A percentile compares a stretch with the other conserved stretches of the same genome.
These are phyloP conservation scores for Xanthia icteritia DNA, from an alignment of 2,888 invertebrate species.

Conservation along the genomic window DNA sequence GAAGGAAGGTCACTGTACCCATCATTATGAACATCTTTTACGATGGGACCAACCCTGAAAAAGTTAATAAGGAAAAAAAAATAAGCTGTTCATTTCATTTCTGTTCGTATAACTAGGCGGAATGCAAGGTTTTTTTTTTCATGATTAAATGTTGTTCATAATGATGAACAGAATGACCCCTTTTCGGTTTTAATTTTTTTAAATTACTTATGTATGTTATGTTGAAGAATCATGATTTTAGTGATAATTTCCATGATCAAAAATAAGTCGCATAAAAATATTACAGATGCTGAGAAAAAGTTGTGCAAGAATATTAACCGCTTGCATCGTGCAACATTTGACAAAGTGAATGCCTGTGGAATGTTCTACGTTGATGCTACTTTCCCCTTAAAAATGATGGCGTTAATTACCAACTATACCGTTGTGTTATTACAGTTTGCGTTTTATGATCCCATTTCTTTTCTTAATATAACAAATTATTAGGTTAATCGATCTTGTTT, in stretches of 20 bases:
- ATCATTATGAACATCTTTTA: background rate
- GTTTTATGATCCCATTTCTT: slow-evolving; percentile 5
- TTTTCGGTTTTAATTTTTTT: background rate
- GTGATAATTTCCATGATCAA: background rate
- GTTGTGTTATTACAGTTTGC: slow-evolving; percentile 35
- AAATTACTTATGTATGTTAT: too few relatives aligned
- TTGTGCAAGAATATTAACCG: slow-evolving; percentile 37
- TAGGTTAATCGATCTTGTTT: background rate
- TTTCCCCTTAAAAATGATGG: slow-evolving; percentile 27
- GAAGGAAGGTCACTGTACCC: background rate
- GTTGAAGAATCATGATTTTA: background rate
- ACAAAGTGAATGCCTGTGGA: slow-evolving; percentile 34
- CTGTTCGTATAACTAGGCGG: background rate
- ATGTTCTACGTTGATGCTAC: slow-evolving; percentile 27
- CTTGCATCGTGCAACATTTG: slow-evolving; percentile 23
- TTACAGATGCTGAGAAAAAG: slow-evolving; percentile 37
- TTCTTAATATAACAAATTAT: slow-evolving; percentile 23
- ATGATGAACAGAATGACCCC: too few relatives aligned
- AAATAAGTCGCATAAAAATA: background rate
- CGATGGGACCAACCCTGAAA: background rate
- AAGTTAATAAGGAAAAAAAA: background rate
- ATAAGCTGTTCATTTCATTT: background rate
- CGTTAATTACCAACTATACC: slow-evolving; percentile 10
- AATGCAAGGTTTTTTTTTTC: too few relatives aligned
- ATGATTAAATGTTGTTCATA: too few relatives aligned